Base-by-base conservation (phyloP, 1,140 invertebrate genomes). In the Drosophila tsacasi region DNA sequence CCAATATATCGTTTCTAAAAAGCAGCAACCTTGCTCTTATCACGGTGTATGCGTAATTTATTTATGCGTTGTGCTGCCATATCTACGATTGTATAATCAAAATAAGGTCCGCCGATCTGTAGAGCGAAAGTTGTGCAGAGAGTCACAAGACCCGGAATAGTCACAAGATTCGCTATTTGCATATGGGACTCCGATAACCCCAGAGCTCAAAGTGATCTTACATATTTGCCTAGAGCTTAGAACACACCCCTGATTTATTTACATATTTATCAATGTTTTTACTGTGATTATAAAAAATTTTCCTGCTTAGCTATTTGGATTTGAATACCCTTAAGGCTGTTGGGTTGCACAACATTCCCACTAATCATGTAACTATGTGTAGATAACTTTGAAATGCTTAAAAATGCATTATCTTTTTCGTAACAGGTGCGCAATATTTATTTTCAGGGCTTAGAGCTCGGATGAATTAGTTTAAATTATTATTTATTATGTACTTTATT, bases 31-130 rank as follows among this genome's bases (percentile, higher is more conserved):
- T 63, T 47, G 32, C 9, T 5, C 44, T 12, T 40, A 65, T 68
- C 44, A 40, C 4, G 35, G 61, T 61, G 65, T 68, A 68, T 68
- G 32, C 60, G 65, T 68, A 68, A 68, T 68, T 40, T 39, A 55
- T 39, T 30, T 68, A 64, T 68, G 60, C 65, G 44, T 49, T 21
- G 12, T 25, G 19, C 30, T 21, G n/a, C 27, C n/a, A 62, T 66
- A 61, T 37, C 64, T 21, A n/a, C 17, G 15, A 42, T 68, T 65
- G 44, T 60, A 68, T 65, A 68, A 68, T 49, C 12, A 23, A 27
- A n/a, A n/a, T 55, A 37, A 21, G 7, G 5, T 37, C 17, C 23
- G 10, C 19, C 5, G 59, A 21, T 37, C 8, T 5, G 2, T 2
- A 35, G 27, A 35, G 21, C 21, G n/a, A 35, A 46, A 35, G 58